Percentiles rank a stretch among this genome's conserved stretches.
These are phyloP conservation scores for Drosophila prostipennis DNA, from an alignment of 2,888 invertebrate species.

Conservation along the genomic window DNA sequence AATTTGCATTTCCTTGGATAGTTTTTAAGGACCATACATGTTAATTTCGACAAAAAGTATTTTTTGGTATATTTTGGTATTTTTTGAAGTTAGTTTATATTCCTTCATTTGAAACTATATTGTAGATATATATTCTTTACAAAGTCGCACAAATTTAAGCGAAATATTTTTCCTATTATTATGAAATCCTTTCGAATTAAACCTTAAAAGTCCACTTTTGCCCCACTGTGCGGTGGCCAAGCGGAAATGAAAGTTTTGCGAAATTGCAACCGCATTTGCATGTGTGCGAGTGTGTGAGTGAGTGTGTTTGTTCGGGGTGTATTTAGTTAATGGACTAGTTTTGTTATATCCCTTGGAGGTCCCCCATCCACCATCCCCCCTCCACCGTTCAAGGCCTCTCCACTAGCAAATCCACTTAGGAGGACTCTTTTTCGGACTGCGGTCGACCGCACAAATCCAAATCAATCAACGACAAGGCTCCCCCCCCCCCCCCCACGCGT, in stretches of 20 bases:
- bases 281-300: conserved; percentile 9
- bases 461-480: conserved; percentile 48
- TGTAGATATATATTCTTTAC: too few species aligned
- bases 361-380: conserved; percentile 2
- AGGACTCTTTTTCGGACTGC: conserved; percentile 30
- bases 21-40: too few species aligned
- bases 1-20: too few species aligned
- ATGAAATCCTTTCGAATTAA: too few species aligned
- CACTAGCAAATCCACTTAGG: conserved; percentile 44
- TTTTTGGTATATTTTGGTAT: too few species aligned
- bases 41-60: too few species aligned
- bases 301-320: conserved; percentile 23
- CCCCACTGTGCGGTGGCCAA: conserved; percentile 31
- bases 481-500: not conserved
- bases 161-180: too few species aligned
- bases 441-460: conserved; percentile 44
- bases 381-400: conserved; percentile 23
- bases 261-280: conserved; percentile 53
- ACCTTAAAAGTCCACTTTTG: not conserved
- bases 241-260: conserved; percentile 73
- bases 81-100: too few species aligned
- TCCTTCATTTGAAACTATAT: too few species aligned
- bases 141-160: too few species aligned
- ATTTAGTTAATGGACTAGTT: conserved; percentile 72
- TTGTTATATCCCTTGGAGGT: conserved; percentile 42